phyloP scores from a whole-genome alignment of 2,113 vertebrate species.

The Caretta caretta region DNA sequence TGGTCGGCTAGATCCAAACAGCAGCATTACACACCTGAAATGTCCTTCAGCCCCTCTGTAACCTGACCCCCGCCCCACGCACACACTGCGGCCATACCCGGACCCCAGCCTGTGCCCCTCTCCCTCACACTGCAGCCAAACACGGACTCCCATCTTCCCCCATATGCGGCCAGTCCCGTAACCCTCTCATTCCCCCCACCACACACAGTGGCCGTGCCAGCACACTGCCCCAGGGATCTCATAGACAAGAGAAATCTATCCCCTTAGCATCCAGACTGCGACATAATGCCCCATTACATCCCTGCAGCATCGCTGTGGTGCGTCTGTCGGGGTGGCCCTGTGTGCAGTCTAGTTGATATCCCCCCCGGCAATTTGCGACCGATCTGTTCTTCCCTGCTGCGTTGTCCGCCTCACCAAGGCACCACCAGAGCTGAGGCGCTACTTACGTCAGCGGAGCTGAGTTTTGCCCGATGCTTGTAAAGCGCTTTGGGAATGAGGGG shows the following conservation, averaged over 20 bases:
- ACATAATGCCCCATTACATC: not conserved
- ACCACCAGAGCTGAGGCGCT: too few relatives aligned
- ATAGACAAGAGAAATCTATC: not conserved
- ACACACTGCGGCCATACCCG: not conserved
- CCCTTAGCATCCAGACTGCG: not conserved
- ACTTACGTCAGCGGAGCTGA: not conserved
- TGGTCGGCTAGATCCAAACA: not conserved
- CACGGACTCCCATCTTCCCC: not conserved
- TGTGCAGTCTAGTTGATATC: too few relatives aligned
- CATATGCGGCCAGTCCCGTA: not conserved
- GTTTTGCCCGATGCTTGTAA: not conserved
- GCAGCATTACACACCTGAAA: not conserved
- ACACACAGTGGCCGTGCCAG: not conserved
- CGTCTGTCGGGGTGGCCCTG: too few relatives aligned
- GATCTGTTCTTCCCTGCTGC: not conserved
- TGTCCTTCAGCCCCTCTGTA: not conserved
- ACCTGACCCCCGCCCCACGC: accelerated
- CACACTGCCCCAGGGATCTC: not conserved
- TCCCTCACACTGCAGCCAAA: not conserved
- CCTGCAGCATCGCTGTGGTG: not conserved
- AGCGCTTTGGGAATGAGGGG: not conserved
- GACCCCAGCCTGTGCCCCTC: conserved; percentile 4
- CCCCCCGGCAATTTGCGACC: too few relatives aligned
- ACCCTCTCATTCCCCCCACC: not conserved
- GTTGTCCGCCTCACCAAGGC: not conserved